phyloP scores from a whole-genome alignment of 1,140 invertebrate species.

The Trichonephila clavata region DNA sequence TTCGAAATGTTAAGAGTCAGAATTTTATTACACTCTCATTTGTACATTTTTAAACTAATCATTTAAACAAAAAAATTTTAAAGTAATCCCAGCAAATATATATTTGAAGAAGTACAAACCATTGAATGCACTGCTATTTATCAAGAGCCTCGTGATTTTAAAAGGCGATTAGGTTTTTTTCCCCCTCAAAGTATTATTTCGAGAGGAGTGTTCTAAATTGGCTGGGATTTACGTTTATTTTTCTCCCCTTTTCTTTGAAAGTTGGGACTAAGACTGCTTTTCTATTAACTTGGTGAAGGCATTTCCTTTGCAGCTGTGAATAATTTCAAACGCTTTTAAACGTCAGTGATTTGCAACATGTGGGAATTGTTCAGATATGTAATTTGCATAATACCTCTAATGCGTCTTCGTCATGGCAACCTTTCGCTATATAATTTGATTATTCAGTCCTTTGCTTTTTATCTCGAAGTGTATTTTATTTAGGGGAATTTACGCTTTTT shows the following conservation, averaged over 20 bases:
- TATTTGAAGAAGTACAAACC: not conserved
- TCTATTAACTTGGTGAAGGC: not conserved
- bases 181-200: not conserved
- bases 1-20: not conserved
- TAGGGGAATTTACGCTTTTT: too few relatives aligned
- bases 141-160: not conserved
- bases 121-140: not conserved
- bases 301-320: not conserved
- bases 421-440: not conserved
- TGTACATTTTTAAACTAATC: not conserved
- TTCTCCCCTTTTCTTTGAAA: too few relatives aligned
- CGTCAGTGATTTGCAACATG: not conserved
- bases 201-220: not conserved
- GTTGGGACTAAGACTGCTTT: not conserved
- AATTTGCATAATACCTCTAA: not conserved
- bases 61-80: not conserved
- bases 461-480: not conserved
- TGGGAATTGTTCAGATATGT: not conserved
- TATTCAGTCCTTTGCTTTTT: not conserved
- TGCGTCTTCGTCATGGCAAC: not conserved
- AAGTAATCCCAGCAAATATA: not conserved
- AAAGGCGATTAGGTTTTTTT: not conserved
- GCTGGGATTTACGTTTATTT: not conserved
- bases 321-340: not conserved
- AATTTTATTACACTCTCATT: not conserved